Percentiles rank a stretch among this genome's conserved stretches.
phyloP scores from a whole-genome alignment of 23 tunicate genomes.

The Aplidium turbinatum region DNA sequence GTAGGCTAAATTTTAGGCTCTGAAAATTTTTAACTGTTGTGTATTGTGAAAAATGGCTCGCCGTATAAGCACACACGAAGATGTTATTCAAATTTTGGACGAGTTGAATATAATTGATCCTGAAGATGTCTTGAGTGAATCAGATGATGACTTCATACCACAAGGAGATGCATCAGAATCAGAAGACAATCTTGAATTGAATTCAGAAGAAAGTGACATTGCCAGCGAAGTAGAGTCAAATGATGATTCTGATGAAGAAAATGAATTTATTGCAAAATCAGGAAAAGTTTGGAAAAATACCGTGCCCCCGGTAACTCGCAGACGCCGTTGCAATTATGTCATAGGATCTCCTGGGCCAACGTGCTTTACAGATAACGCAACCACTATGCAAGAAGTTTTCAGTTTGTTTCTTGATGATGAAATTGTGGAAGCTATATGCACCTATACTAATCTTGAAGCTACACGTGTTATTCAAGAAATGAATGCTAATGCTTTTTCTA shows the following conservation, averaged over 20 bases:
- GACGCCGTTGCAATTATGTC: constrained; percentile 27
- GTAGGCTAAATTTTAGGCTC: too few relatives aligned
- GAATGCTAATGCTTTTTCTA: constrained; percentile 27
- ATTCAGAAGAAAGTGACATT: constrained; percentile 36
- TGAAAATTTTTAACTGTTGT: too few relatives aligned
- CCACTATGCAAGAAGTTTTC: constrained; percentile 41
- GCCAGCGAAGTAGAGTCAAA: constrained; percentile 20
- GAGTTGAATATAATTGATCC: constrained; percentile 23
- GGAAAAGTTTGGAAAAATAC: constrained; percentile 30
- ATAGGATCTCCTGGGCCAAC: constrained; percentile 43
- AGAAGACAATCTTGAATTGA: constrained; percentile 32
- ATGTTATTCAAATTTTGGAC: constrained; percentile 2
- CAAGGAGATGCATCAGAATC: constrained; percentile 36
- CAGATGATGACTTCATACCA: constrained; percentile 15
- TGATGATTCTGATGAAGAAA: constrained; percentile 19
- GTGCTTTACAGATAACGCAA: constrained; percentile 10
- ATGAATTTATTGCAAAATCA: constrained; percentile 29
- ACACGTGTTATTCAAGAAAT: constrained; percentile 26
- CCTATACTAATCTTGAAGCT: constrained; percentile 28
- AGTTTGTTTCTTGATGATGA: constrained; percentile 4
- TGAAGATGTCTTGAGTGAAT: constrained; percentile 30
- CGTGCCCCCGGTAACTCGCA: constrained; percentile 32
- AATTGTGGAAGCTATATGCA: constrained; percentile 23
- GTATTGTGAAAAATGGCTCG: neutral
- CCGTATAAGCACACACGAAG: constrained; percentile 19